Percentiles rank a stretch among this genome's conserved stretches.
Conservation (phyloP, 2,113 vertebrate genomes). For the Puntigrus tetrazona region DNA sequence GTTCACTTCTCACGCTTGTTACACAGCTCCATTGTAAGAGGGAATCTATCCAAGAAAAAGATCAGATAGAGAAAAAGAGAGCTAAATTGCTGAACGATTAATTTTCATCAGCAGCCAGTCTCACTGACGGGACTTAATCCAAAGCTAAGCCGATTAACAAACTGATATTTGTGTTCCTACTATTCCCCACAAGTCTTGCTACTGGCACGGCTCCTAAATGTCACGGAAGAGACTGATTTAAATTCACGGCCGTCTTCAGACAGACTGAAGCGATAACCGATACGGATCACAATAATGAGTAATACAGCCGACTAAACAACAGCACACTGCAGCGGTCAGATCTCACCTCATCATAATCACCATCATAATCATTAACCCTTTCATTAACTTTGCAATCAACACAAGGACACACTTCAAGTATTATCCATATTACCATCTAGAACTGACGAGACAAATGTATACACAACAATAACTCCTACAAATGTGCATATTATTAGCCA, state of each 20-base stretch:
- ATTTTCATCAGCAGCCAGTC: constrained; percentile 32
- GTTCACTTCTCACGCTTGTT: constrained; percentile 10
- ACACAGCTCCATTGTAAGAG: background rate
- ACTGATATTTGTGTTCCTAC: constrained; percentile 59
- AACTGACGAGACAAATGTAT: background rate
- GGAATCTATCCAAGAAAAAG: constrained; percentile 21
- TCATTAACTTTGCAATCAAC: background rate
- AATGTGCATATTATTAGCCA: background rate
- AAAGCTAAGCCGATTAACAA: constrained; percentile 58
- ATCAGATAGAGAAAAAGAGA: constrained; percentile 21
- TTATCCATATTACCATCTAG: background rate
- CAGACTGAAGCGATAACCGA: constrained; percentile 32
- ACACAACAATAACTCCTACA: background rate
- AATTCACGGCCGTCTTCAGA: constrained; percentile 45
- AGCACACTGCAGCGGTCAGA: constrained; percentile 30
- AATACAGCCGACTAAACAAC: background rate
- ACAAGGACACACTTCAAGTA: background rate
- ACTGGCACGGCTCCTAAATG: constrained; percentile 51
- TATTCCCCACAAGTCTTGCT: constrained; percentile 40
- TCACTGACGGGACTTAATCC: constrained; percentile 53
- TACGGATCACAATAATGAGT: constrained; percentile 36
- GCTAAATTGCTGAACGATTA: constrained; percentile 51
- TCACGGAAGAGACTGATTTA: constrained; percentile 55
- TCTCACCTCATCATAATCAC: constrained; percentile 16
- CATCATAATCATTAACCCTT: background rate